phyloP scores from a whole-genome alignment of 2,113 vertebrate genomes.

The Meles meles region DNA sequence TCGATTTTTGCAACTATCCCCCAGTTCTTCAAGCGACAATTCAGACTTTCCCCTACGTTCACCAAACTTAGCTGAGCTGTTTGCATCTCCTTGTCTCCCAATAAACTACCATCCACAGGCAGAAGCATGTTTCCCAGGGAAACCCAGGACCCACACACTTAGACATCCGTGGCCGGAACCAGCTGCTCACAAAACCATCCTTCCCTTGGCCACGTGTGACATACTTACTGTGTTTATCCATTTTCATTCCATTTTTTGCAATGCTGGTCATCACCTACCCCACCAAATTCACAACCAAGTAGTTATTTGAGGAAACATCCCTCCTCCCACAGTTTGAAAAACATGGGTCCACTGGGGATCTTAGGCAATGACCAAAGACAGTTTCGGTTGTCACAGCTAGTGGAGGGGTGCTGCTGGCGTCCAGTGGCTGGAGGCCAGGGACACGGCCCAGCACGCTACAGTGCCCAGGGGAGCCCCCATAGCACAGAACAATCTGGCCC shows the following conservation, averaged over 20 bases:
- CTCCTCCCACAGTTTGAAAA: neutral
- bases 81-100: neutral
- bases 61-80: neutral
- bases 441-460: neutral
- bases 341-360: neutral
- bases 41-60: neutral
- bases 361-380: neutral
- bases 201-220: neutral
- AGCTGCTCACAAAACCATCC: neutral
- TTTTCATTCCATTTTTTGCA: neutral
- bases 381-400: neutral
- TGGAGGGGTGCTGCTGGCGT: too few species aligned
- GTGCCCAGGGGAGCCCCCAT: too few species aligned
- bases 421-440: neutral
- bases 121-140: neutral
- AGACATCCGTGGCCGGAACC: neutral
- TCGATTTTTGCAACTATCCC: too few species aligned
- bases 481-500: accelerated
- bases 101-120: neutral
- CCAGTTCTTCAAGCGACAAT: neutral
- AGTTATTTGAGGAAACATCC: neutral
- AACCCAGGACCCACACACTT: neutral
- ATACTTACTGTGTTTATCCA: neutral
- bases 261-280: neutral
- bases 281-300: neutral